Conservation (phyloP, 2,797 vertebrate species). For the Sardinella longiceps region DNA sequence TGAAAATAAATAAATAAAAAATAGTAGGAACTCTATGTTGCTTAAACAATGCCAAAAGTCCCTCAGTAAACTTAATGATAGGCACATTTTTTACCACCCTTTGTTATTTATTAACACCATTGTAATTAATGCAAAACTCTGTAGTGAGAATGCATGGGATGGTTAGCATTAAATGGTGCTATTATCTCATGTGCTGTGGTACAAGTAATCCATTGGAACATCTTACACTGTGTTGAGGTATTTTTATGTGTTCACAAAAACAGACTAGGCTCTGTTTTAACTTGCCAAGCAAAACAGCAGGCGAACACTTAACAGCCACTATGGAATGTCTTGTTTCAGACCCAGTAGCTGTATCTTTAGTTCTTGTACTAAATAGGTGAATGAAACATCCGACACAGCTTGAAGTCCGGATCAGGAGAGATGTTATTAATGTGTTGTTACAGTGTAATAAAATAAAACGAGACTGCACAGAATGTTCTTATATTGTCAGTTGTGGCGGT, state of each 20-base stretch:
- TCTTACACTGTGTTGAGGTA: background rate
- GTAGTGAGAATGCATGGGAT: background rate
- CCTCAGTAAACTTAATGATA: background rate
- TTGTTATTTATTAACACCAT: background rate
- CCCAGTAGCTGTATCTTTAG: background rate
- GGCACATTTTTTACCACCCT: background rate
- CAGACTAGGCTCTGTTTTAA: background rate
- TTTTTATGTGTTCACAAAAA: constrained; percentile 5
- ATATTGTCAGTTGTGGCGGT: background rate
- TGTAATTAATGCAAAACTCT: background rate
- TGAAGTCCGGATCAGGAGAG: background rate
- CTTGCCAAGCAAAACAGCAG: background rate
- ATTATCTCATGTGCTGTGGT: background rate
- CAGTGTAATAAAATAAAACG: background rate
- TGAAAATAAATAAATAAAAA: background rate
- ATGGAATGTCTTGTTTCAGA: background rate
- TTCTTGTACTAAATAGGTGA: background rate
- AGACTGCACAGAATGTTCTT: background rate
- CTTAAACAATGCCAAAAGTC: background rate
- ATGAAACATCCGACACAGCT: background rate
- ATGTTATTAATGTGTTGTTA: background rate
- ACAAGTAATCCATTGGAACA: background rate
- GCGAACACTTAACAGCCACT: background rate
- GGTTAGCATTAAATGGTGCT: background rate
- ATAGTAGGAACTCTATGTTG: background rate